Evolutionary conservation across 1,140 invertebrate genomes (phyloP).

Genomic region (Pollicipes pollicipes): DNA sequence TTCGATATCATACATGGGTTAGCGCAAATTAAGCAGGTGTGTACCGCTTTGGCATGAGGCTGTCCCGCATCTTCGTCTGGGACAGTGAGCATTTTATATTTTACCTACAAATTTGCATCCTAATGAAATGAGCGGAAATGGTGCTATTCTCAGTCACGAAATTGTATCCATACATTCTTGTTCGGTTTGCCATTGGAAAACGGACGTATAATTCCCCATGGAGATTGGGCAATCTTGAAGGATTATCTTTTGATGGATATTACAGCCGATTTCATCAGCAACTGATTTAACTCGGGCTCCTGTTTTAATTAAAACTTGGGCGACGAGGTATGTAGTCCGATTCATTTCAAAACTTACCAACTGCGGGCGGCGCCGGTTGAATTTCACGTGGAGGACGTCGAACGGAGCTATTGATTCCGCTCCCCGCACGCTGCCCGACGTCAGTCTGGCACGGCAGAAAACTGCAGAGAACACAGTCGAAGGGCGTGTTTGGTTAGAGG

Average conservation of each 20-base stretch:
- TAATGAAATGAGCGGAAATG: not conserved
- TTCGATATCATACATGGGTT: too few relatives aligned
- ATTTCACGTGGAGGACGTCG: too few relatives aligned
- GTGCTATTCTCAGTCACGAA: not conserved
- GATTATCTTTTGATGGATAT: not conserved
- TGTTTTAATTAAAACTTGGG: not conserved
- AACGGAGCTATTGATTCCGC: too few relatives aligned
- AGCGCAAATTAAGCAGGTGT: too few relatives aligned
- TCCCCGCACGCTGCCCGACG: too few relatives aligned
- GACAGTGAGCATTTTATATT: not conserved
- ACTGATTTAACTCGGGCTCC: not conserved
- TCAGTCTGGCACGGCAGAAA: too few relatives aligned
- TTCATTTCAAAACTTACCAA: not conserved
- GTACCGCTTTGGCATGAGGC: too few relatives aligned
- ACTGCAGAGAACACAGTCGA: too few relatives aligned
- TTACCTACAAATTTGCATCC: not conserved
- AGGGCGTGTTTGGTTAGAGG: too few relatives aligned
- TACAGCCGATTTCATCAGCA: not conserved
- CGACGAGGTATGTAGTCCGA: not conserved
- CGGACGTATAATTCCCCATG: not conserved
- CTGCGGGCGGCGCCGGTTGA: too few relatives aligned
- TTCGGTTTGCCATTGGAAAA: not conserved
- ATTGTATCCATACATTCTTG: not conserved
- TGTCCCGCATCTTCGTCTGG: not conserved
- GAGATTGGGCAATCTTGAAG: not conserved